Evolutionary conservation across 2,113 vertebrate species (phyloP).

Genomic region (Xyrauchen texanus): DNA sequence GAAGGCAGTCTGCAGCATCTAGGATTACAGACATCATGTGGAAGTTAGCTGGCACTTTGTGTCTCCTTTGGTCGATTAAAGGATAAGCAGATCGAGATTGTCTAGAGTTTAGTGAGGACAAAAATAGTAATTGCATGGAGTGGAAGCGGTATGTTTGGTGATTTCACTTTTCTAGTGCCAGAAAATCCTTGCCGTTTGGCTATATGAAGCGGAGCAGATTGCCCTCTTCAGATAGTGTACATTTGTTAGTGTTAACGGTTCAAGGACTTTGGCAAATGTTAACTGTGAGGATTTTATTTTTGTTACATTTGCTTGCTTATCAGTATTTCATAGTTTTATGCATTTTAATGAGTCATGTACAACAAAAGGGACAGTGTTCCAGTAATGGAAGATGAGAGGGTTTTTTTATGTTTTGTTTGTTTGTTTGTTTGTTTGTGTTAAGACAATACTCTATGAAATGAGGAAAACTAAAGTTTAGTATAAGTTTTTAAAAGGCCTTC

Average conservation of each 20-base stretch:
- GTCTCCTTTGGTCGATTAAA: slow-evolving; percentile 18
- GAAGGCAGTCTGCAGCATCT: not conserved
- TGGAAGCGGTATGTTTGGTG: slow-evolving; percentile 45
- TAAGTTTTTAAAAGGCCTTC: slow-evolving; percentile 33
- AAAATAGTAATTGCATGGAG: slow-evolving; percentile 52
- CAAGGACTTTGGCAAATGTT: slow-evolving; percentile 54
- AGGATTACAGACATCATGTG: slow-evolving; percentile 19
- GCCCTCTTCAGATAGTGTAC: slow-evolving; percentile 40
- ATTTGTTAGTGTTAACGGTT: slow-evolving; percentile 56
- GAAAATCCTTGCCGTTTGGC: slow-evolving; percentile 40
- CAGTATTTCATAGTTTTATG: slow-evolving; percentile 76
- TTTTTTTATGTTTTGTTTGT: not conserved
- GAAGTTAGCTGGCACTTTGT: slow-evolving; percentile 36
- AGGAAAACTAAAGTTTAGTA: slow-evolving; percentile 36
- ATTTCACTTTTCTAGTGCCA: slow-evolving; percentile 50
- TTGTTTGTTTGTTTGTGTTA: slow-evolving; percentile 15
- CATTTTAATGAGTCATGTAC: slow-evolving; percentile 63
- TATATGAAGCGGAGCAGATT: slow-evolving; percentile 36
- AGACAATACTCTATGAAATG: slow-evolving; percentile 43
- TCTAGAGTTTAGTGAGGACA: slow-evolving; percentile 44
- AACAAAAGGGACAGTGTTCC: slow-evolving; percentile 66
- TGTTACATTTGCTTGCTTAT: slow-evolving; percentile 70
- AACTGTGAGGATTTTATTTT: slow-evolving; percentile 56
- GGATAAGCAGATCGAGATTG: slow-evolving; percentile 41
- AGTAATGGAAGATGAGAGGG: slow-evolving; percentile 50